These are phyloP conservation scores for Xiphophorus maculatus DNA, from an alignment of 2,113 vertebrate genomes.

Conservation along the genomic window DNA sequence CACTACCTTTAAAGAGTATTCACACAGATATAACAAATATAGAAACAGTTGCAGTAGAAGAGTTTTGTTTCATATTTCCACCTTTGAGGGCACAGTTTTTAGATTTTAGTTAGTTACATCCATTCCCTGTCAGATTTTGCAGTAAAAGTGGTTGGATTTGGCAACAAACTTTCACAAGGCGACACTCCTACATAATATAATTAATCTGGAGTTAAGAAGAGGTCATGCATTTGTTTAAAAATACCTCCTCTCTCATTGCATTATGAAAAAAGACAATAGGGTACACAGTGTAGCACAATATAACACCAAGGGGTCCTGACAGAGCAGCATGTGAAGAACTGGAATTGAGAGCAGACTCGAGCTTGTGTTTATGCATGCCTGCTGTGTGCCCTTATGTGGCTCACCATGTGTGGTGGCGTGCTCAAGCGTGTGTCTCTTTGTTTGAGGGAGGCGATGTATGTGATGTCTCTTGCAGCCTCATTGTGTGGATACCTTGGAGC, in stretches of 20 bases:
- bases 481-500: constrained; percentile 25
- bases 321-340: neutral
- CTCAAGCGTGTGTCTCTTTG: constrained; percentile 22
- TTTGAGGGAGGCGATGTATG: constrained; percentile 21
- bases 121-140: neutral
- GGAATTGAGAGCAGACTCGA: neutral
- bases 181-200: neutral
- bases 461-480: constrained; percentile 35
- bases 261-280: neutral
- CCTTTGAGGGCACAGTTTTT: neutral
- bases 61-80: neutral
- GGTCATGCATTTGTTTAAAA: neutral
- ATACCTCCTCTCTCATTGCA: neutral
- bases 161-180: neutral
- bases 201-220: neutral
- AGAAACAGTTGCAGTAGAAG: neutral
- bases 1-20: neutral
- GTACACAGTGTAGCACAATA: neutral
- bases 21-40: neutral
- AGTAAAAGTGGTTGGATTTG: neutral
- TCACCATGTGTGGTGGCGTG: constrained; percentile 27
- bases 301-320: neutral
- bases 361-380: constrained; percentile 33
- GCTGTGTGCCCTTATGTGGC: constrained; percentile 33
- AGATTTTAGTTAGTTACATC: neutral